Evolutionary conservation across 2,888 invertebrate species (phyloP), one percentile per base, ranked within the genome.

Genomic region (Diaphora mendica): DNA sequence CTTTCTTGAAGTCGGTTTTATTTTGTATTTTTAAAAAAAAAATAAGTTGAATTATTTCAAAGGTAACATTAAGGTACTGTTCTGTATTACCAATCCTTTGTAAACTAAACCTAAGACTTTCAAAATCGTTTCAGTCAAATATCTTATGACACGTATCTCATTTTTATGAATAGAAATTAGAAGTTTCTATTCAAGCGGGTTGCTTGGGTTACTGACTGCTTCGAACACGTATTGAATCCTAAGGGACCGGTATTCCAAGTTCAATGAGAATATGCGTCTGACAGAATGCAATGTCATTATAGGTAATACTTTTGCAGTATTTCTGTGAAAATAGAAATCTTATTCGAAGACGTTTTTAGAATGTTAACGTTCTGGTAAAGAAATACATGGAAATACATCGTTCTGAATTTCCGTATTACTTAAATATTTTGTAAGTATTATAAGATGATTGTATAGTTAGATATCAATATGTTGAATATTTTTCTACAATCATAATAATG

Each of bases 131-230:
- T 48, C 1, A 20, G 1, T 59, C 13, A n/a, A 26, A 59, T 26
- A 59, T 59, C 5, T 0, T 59, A 26, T 26, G 59, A 30, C 59
- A 72, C 68, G 62, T 75, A 74, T 59, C 64, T 51, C 44, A 75
- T 78, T 76, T 23, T 74, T 74, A 64, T 67, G 65, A 39, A 64
- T n/a, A 62, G 69, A 72, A 73, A 84, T 77, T 74, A 73, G 70
- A 76, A 51, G 74, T 77, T 77, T 77, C 70, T 64, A 76, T 82
- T 76, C 72, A 77, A 64, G 68, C 17, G 44, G 65, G 59, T 59
- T 59, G 13, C 51, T 62, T 39, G 48, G 39, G 48, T 39, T 33
- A 44, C 68, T 76, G 71, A 79, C 76, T 79, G 82, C 70, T 80
- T 65, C 70, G 66, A 42, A 59, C 67, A 30, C 69, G 71, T 71